phyloP scores from a whole-genome alignment of 2,797 vertebrate species.

The Loris lydekkerianus region DNA sequence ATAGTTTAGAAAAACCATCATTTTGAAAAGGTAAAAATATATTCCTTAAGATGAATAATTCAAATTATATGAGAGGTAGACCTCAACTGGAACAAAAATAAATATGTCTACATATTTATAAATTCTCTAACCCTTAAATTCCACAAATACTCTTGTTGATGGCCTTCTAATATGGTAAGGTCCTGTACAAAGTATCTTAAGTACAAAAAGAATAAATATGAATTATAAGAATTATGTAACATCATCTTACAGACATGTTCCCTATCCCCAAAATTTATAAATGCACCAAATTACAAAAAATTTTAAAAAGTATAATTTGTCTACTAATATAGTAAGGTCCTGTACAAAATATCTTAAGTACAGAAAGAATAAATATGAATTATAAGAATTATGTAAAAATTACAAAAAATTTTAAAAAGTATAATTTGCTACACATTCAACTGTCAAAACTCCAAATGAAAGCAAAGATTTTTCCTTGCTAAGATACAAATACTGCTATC shows the following conservation, averaged over 20 bases:
- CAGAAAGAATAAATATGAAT: neutral
- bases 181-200: neutral
- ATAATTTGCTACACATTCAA: neutral
- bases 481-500: neutral
- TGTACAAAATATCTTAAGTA: neutral
- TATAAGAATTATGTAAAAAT: slow-evolving; percentile 25
- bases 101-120: slow-evolving; percentile 9
- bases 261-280: neutral
- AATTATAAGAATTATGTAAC: neutral
- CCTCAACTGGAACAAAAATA: neutral
- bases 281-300: neutral
- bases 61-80: neutral
- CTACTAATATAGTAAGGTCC: neutral
- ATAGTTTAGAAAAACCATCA: neutral
- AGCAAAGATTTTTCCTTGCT: neutral
- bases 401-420: neutral
- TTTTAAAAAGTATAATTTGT: neutral
- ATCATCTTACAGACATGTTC: neutral
- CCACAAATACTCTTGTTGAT: neutral
- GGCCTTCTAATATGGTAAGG: neutral
- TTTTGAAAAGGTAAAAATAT: slow-evolving; percentile 11
- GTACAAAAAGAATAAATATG: neutral
- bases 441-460: slow-evolving; percentile 39
- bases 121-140: slow-evolving; percentile 4
- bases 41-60: slow-evolving; percentile 50